Conservation (phyloP, 2,888 invertebrate genomes). For the Halictus ligatus region DNA sequence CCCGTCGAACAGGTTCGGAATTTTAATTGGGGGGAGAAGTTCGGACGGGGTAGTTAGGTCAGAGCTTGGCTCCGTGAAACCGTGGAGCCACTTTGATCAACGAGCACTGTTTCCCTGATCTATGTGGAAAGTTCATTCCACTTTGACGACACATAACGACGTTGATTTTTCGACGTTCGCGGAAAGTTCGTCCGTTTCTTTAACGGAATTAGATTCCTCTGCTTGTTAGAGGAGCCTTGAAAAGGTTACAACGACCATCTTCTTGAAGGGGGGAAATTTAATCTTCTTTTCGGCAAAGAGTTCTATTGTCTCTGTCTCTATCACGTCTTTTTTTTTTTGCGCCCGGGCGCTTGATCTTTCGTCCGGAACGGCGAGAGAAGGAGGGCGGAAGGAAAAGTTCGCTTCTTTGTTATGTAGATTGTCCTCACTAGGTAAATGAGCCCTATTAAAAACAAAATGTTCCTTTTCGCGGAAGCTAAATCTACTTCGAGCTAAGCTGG, state of each 20-base stretch:
- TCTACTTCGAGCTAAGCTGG: background rate
- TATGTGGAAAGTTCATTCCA: background rate
- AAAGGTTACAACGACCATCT: background rate
- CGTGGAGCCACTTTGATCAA: background rate
- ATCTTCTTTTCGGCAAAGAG: background rate
- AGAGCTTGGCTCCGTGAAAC: background rate
- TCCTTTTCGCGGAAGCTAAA: background rate
- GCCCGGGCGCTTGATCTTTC: background rate
- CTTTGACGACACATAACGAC: background rate
- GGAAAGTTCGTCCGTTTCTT: background rate
- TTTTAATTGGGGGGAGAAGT: background rate
- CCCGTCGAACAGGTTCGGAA: background rate
- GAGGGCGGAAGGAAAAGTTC: background rate
- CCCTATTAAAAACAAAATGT: background rate
- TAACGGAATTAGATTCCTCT: background rate
- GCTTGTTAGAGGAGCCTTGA: background rate
- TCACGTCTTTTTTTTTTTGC: background rate
- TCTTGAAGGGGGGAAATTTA: background rate
- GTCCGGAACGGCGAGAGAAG: background rate
- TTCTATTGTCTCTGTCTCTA: background rate
- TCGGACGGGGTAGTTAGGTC: background rate
- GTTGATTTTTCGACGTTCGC: background rate
- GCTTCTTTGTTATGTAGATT: slow-evolving; percentile 6
- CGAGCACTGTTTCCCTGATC: background rate
- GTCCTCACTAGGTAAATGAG: background rate